Base-by-base conservation (phyloP, 1,140 invertebrate genomes). In the Theocolax elegans region DNA sequence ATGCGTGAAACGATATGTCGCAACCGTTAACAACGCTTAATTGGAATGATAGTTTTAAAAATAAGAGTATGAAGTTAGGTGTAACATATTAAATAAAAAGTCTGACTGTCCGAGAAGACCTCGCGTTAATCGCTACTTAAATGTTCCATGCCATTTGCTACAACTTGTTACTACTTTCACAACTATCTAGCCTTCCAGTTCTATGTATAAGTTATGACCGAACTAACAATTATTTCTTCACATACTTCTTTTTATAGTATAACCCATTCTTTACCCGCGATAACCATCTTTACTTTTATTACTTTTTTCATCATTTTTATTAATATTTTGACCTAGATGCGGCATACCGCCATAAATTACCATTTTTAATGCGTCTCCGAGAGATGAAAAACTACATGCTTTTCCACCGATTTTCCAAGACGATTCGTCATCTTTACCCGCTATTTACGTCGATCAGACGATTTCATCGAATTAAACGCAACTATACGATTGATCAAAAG, bases 241-340 rank as follows among this genome's bases (percentile, higher is more conserved):
- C 40, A 44, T 67, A 67, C 21, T 67, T 56, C 64, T 58, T 46
- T 67, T 58, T 67, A 58, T 53, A 64, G 13, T 23, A n/a, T n/a
- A n/a, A 46, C 7, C 6, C 23, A 31, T 66, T 66, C 25, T 48
- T 59, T 19, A 40, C 6, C 19, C 3, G 23, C 25, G 44, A 67
- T 67, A 67, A 67, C 38, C 42, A 49, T 67, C 65, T 59, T 59
- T 59, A 25, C 40, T 48, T 67, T 49, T 48, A 49, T 49, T 46
- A 23, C 64, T 46, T 48, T 25, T 7, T 29, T 31, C 8, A 29
- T 25, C 19, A 42, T 53, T 56, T 67, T 49, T 49, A 59, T 67
- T 48, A 66, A 29, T 56, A 42, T 66, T 56, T 42, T 56, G 17
- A 66, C 64, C 64, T 44, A 66, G 15, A 46, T 65, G 54, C 3